Conservation (phyloP, 1,140 invertebrate species). For the Acromyrmex echinatior region DNA sequence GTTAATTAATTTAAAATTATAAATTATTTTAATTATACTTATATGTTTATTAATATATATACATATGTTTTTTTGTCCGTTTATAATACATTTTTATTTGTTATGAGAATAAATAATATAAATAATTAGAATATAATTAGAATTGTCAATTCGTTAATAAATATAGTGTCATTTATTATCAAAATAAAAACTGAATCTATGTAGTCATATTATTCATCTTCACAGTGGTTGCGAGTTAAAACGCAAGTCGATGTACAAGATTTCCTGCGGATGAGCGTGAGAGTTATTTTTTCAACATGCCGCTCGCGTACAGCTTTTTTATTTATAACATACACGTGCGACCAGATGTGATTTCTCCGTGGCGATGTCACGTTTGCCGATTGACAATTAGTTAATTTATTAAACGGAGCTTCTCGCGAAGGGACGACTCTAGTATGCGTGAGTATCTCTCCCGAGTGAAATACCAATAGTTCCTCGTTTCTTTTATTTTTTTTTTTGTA, state of each 20-base stretch:
- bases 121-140: neutral
- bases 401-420: neutral
- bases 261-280: conserved; percentile 1
- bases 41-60: neutral
- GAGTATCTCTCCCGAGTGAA: neutral
- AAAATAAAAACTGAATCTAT: neutral
- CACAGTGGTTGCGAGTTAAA: conserved; percentile 27
- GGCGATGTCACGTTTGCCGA: neutral
- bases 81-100: neutral
- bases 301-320: conserved; percentile 23
- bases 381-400: conserved; percentile 53
- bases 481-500: conserved; percentile 15
- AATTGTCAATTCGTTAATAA: conserved; percentile 10
- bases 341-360: neutral
- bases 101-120: neutral
- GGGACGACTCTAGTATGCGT: neutral
- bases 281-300: conserved; percentile 54
- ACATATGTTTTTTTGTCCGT: neutral
- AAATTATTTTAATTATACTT: neutral
- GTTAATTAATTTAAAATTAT: neutral
- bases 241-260: conserved; percentile 21
- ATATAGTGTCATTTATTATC: conserved; percentile 17
- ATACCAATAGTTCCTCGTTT: conserved; percentile 2
- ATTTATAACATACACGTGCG: conserved; percentile 43
- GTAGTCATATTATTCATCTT: neutral